Evolutionary conservation across 2,888 invertebrate species (phyloP).

Genomic region (Leptopilina syphax): DNA sequence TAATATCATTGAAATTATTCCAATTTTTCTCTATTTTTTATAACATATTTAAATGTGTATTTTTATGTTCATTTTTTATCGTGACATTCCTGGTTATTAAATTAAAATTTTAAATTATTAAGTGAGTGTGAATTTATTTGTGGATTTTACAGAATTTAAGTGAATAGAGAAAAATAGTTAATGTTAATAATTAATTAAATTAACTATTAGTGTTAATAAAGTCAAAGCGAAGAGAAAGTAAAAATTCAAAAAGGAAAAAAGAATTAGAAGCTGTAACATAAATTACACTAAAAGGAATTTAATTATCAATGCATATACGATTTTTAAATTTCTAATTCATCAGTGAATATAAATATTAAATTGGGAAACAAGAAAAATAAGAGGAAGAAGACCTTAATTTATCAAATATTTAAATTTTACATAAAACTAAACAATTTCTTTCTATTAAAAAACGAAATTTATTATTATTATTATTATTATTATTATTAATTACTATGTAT

Average conservation of each 20-base stretch:
- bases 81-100: not conserved
- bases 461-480: no score
- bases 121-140: not conserved
- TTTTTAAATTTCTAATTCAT: slow-evolving; percentile 11
- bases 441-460: no score
- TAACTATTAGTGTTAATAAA: slow-evolving; percentile 7
- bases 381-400: not conserved
- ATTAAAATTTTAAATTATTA: not conserved
- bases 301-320: slow-evolving; percentile 13
- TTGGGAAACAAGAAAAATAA: not conserved
- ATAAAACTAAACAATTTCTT: not conserved
- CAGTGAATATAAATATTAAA: not conserved
- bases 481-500: no score
- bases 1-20: not conserved
- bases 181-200: not conserved
- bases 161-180: not conserved
- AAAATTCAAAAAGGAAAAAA: slow-evolving; percentile 13
- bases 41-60: no score
- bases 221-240: slow-evolving; percentile 32
- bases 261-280: not conserved
- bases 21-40: no score
- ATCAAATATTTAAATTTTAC: not conserved
- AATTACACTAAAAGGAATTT: slow-evolving; percentile 18
- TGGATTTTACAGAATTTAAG: not conserved
- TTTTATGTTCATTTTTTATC: no score